Percentiles rank a stretch among this genome's conserved stretches.
These are phyloP conservation scores for Drosophila macrothrix DNA, from an alignment of 2,888 invertebrate species.

Conservation along the genomic window DNA sequence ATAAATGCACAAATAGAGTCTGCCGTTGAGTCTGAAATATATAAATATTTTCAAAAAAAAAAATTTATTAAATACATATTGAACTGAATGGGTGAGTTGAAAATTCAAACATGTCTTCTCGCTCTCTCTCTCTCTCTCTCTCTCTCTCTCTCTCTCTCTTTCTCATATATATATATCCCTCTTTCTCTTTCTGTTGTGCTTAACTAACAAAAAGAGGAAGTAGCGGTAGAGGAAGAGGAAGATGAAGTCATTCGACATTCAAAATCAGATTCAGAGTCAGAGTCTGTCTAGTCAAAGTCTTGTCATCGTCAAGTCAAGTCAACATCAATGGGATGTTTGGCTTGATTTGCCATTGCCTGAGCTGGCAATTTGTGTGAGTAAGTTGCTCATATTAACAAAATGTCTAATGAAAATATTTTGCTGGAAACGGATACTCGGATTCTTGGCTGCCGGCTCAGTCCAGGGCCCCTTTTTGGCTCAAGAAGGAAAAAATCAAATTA, in stretches of 20 bases:
- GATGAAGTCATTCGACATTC: conserved; percentile 50
- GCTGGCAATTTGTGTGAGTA: conserved; percentile 47
- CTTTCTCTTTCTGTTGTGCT: neutral
- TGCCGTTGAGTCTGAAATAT: too few species aligned
- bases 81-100: neutral
- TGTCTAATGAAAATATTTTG: conserved; percentile 79
- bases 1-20: neutral
- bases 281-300: conserved; percentile 35
- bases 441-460: neutral
- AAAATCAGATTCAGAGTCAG: conserved; percentile 9
- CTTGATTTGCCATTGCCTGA: conserved; percentile 60
- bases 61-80: neutral
- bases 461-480: conserved; percentile 36
- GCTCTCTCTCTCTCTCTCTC: neutral
- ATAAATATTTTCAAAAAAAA: too few species aligned
- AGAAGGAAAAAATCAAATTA: conserved; percentile 73
- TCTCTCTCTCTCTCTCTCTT: neutral
- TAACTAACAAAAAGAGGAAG: conserved; percentile 4
- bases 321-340: conserved; percentile 38
- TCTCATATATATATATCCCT: too few species aligned
- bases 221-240: neutral
- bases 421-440: conserved; percentile 32
- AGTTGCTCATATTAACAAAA: conserved; percentile 78
- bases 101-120: neutral
- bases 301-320: conserved; percentile 55